Evolutionary conservation across 1,140 invertebrate genomes (phyloP), one percentile per base, ranked within the genome.

Genomic region (Phenacoccus solenopsis): DNA sequence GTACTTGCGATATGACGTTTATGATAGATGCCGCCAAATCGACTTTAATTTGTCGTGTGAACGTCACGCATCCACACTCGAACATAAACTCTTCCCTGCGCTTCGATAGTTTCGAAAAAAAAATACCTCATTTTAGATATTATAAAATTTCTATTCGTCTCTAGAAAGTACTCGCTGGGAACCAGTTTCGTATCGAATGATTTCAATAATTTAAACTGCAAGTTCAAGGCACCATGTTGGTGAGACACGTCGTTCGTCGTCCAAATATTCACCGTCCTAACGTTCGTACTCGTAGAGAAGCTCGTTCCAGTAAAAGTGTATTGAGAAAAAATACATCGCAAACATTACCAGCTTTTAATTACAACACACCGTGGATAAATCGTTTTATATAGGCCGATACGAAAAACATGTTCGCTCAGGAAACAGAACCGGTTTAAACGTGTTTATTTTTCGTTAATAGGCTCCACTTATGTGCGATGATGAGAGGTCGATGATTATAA

Each of bases 401-500:
- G 20, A 49, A 49, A 49, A 64, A 64, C 25, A 20, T 64, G 59
- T 25, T 64, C 59, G 22, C 59, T 24, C 59, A 64, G 59, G 59
- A 64, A 64, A 64, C 59, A 16, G 5, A 64, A 64, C 59, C 59
- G 59, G 59, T 64, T 64, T 64, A 64, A 64, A 64, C 59, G 59
- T 64, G 25, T 64, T 64, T 64, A 64, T 64, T 64, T 64, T 64
- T 64, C 59, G 59, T 64, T 64, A 64, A 64, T 64, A 64, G 59
- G 59, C 59, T 64, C 59, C 59, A 64, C 59, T 64, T 64, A 64
- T 64, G 25, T 49, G 38, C 20, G 38, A 49, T 49, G 38, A 49
- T 49, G 38, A 49, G 38, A 49, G 38, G 38, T 49, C 38, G 38
- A 49, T 49, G 38, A 49, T 49, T 49, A 49, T 49, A n/a, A 49